Evolutionary conservation across 2,113 vertebrate genomes (phyloP).

Genomic region (Polypterus senegalus): DNA sequence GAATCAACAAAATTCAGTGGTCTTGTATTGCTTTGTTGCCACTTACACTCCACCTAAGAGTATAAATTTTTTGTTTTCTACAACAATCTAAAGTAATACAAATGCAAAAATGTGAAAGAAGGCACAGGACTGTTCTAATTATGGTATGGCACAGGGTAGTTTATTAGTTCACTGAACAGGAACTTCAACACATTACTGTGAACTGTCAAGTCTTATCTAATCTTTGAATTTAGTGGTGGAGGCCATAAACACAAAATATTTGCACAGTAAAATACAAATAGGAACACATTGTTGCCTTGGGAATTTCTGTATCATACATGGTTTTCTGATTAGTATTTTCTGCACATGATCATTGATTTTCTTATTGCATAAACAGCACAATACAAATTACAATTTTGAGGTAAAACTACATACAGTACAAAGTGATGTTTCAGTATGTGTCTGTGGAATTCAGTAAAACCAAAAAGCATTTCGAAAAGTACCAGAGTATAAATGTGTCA

Average conservation of each 20-base stretch:
- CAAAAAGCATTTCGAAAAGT: too few relatives aligned
- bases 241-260: neutral
- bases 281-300: neutral
- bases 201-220: neutral
- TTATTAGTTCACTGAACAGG: neutral
- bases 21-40: slow-evolving; percentile 59
- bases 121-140: slow-evolving; percentile 52
- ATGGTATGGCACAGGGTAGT: slow-evolving; percentile 10
- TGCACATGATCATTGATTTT: too few relatives aligned
- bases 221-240: neutral
- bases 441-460: too few relatives aligned
- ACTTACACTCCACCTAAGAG: slow-evolving; percentile 45
- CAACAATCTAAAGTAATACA: slow-evolving; percentile 39
- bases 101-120: slow-evolving; percentile 51
- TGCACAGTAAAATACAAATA: neutral
- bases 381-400: too few relatives aligned
- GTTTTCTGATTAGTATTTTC: too few relatives aligned
- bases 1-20: slow-evolving; percentile 42
- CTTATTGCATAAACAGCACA: too few relatives aligned
- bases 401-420: too few relatives aligned
- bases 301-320: neutral
- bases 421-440: too few relatives aligned
- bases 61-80: slow-evolving; percentile 18
- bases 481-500: too few relatives aligned
- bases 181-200: too few relatives aligned